These are phyloP conservation scores for Drosophila subquinaria DNA, from an alignment of 2,888 invertebrate species.

Conservation along the genomic window DNA sequence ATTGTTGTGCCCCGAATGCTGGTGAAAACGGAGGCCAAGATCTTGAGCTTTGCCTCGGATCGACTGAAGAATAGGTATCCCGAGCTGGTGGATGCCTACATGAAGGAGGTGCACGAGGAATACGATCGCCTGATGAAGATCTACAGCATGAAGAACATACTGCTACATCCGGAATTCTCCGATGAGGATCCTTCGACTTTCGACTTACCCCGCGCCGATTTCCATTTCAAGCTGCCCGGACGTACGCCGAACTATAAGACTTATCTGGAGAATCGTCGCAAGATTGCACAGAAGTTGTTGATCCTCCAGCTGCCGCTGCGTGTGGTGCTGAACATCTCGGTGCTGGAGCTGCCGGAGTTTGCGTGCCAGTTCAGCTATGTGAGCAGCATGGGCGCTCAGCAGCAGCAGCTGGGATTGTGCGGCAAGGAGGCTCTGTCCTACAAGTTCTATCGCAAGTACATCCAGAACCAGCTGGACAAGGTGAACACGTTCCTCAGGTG, in stretches of 20 bases:
- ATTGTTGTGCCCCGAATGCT: constrained; percentile 88
- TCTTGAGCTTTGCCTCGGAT: constrained; percentile 87
- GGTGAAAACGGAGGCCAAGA: constrained; percentile 88
- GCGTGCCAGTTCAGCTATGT: constrained; percentile 83
- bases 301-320: constrained; percentile 89
- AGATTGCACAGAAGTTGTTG: constrained; percentile 87
- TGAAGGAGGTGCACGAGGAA: constrained; percentile 87
- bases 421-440: constrained; percentile 72
- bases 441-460: constrained; percentile 75
- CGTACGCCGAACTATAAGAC: constrained; percentile 87
- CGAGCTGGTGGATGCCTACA: constrained; percentile 86
- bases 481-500: constrained; percentile 84
- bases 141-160: constrained; percentile 88
- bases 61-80: constrained; percentile 87
- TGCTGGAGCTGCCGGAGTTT: constrained; percentile 83
- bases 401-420: constrained; percentile 73
- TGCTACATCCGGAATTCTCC: constrained; percentile 87
- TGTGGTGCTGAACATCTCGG: constrained; percentile 82
- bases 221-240: constrained; percentile 88
- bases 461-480: constrained; percentile 82
- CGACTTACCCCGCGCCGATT: constrained; percentile 79
- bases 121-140: constrained; percentile 88
- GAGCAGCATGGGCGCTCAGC: constrained; percentile 58
- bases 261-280: constrained; percentile 87
- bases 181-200: constrained; percentile 86